Conservation (phyloP, 2,797 vertebrate genomes). For the Molossus alvarezi region DNA sequence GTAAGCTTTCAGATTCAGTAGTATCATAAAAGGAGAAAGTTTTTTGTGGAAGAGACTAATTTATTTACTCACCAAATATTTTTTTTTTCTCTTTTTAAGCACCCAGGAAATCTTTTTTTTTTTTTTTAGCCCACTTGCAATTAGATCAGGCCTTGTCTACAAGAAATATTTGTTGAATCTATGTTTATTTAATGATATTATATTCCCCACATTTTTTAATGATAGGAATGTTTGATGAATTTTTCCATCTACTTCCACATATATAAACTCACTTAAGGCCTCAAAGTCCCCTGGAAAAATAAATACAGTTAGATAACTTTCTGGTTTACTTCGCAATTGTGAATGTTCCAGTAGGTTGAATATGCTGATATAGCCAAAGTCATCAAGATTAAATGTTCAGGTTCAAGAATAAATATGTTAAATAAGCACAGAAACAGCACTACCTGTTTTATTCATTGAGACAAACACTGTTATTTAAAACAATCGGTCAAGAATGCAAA, state of each 20-base stretch:
- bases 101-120: neutral
- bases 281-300: constrained; percentile 44
- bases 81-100: neutral
- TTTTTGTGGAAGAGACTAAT: neutral
- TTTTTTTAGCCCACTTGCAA: neutral
- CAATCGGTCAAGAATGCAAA: constrained; percentile 54
- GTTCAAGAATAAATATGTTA: constrained; percentile 62
- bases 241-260: constrained; percentile 48
- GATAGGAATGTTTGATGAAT: neutral
- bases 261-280: constrained; percentile 29
- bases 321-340: constrained; percentile 59
- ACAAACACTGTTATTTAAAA: constrained; percentile 48
- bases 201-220: constrained; percentile 48
- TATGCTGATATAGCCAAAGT: constrained; percentile 45
- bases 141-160: neutral
- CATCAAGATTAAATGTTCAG: constrained; percentile 64
- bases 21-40: constrained; percentile 8
- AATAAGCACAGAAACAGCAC: constrained; percentile 63
- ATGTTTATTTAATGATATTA: constrained; percentile 43
- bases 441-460: constrained; percentile 60
- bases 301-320: constrained; percentile 40
- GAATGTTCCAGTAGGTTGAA: constrained; percentile 52
- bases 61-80: constrained; percentile 18
- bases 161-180: neutral
- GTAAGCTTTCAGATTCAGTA: constrained; percentile 37